A percentile compares a stretch with the other conserved stretches of the same genome.
Evolutionary conservation across 1,140 invertebrate genomes (phyloP).

Genomic region (Orius insidiosus): DNA sequence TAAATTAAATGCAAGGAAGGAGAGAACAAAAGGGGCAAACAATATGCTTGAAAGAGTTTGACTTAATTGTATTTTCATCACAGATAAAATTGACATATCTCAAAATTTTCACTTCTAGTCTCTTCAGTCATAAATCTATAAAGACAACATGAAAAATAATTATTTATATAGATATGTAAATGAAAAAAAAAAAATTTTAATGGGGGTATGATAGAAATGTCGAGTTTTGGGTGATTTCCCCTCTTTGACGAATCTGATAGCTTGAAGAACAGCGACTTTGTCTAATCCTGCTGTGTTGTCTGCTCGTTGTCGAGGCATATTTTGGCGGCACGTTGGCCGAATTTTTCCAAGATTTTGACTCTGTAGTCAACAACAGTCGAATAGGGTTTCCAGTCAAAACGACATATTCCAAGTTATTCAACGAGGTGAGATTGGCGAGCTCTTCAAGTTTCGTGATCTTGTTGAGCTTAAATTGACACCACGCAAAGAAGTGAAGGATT

Average conservation of each 20-base stretch:
- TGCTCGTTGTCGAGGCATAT: constrained; percentile 74
- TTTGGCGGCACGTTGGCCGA: constrained; percentile 55
- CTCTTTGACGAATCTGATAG: constrained; percentile 51
- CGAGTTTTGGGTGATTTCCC: constrained; percentile 36
- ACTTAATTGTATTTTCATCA: too few relatives aligned
- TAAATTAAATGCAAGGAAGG: too few relatives aligned
- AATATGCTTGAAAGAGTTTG: too few relatives aligned
- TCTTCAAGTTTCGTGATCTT: constrained; percentile 57
- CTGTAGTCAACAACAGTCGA: constrained; percentile 75
- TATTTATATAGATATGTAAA: too few relatives aligned
- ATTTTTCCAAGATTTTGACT: constrained; percentile 69
- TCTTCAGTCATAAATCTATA: too few relatives aligned
- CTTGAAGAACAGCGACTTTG: constrained; percentile 74
- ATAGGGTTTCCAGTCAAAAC: constrained; percentile 64
- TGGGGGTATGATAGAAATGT: too few relatives aligned
- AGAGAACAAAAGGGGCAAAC: too few relatives aligned
- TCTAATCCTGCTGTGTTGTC: constrained; percentile 70
- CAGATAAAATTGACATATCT: too few relatives aligned
- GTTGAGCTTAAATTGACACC: constrained; percentile 59
- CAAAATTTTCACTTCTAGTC: too few relatives aligned
- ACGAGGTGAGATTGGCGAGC: not conserved
- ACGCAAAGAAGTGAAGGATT: constrained; percentile 30
- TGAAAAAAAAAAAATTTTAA: too few relatives aligned
- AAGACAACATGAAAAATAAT: too few relatives aligned
- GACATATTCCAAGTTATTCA: not conserved